Percentiles rank a stretch among this genome's conserved stretches.
Evolutionary conservation across 2,113 vertebrate species (phyloP).

Genomic region (Merops nubicus): DNA sequence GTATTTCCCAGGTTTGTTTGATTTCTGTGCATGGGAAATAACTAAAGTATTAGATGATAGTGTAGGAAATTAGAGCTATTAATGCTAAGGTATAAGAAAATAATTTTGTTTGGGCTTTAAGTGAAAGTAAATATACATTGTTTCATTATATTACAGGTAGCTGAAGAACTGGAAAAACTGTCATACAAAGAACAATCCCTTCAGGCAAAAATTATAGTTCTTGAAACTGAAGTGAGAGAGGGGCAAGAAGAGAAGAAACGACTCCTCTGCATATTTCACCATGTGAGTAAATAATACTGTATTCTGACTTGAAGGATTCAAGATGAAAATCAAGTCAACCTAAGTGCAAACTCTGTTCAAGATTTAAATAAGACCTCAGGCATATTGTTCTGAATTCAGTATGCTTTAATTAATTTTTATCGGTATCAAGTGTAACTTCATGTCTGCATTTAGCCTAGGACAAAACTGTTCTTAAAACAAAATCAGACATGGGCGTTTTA

Average conservation of each 20-base stretch:
- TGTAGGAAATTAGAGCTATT: neutral
- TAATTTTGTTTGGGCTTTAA: neutral
- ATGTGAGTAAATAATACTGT: conserved; percentile 61
- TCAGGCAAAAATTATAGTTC: conserved; percentile 78
- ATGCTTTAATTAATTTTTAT: neutral
- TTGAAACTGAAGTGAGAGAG: conserved; percentile 82
- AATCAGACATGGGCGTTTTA: neutral
- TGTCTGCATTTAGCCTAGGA: neutral
- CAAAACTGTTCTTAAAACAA: neutral
- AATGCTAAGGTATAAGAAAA: neutral
- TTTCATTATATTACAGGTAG: conserved; percentile 75
- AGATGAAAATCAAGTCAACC: neutral
- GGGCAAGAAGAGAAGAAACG: conserved; percentile 79
- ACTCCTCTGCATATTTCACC: conserved; percentile 66
- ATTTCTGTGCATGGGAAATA: neutral
- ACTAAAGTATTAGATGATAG: neutral
- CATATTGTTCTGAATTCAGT: neutral
- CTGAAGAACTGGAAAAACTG: conserved; percentile 78
- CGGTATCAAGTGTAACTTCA: neutral
- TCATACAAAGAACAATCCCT: conserved; percentile 75
- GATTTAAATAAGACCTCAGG: neutral
- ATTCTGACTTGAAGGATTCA: neutral
- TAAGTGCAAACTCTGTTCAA: neutral
- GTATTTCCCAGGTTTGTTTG: neutral
- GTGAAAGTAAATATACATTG: neutral